Evolutionary conservation across 2,888 invertebrate species (phyloP), one percentile per base, ranked within the genome.

Genomic region (Conops quadrifasciatus): DNA sequence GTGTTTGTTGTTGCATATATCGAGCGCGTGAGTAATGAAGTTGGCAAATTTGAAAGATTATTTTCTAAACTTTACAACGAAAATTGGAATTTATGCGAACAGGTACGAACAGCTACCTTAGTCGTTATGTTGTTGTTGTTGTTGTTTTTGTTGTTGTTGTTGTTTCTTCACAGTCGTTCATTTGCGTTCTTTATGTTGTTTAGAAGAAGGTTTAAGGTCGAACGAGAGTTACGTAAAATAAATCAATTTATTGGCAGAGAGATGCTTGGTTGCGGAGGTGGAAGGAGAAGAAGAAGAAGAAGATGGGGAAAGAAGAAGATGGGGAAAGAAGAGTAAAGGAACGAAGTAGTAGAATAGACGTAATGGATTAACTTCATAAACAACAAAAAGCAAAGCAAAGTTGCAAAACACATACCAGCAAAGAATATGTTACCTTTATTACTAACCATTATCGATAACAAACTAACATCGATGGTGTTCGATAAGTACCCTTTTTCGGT

Each of bases 21-120:
- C 53, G n/a, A 26, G 28, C 51, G 19, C 36, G 66, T 66, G 51
- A 36, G 36, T 53, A 66, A 66, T 36, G 53, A 53, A 53, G 53
- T 53, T 53, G 21, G 51, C 51, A 66, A 51, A 66, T 66, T 66
- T 66, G 53, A 66, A 53, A 53, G 53, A 66, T 66, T 64, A 51
- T 51, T 2, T 64, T 66, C 53, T 53, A 53, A 28, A 49, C n/a
- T 36, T 30, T 21, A 45, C 45, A 53, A 24, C n/a, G 28, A 49
- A 49, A 49, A 24, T 28, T 64, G 36, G 11, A 11, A 9, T 36
- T 36, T 36, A n/a, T n/a, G n/a, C n/a, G 4, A 36, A 36, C 28
- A 13, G 0, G 11, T 47, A 49, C 11, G n/a, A 26, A 64, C 16
- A 26, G n/a, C n/a, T 28, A 49, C 5, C 1, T 28, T 64, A n/a